These are phyloP conservation scores for Gibbula magus DNA, from an alignment of 2,888 invertebrate species.

Conservation along the genomic window DNA sequence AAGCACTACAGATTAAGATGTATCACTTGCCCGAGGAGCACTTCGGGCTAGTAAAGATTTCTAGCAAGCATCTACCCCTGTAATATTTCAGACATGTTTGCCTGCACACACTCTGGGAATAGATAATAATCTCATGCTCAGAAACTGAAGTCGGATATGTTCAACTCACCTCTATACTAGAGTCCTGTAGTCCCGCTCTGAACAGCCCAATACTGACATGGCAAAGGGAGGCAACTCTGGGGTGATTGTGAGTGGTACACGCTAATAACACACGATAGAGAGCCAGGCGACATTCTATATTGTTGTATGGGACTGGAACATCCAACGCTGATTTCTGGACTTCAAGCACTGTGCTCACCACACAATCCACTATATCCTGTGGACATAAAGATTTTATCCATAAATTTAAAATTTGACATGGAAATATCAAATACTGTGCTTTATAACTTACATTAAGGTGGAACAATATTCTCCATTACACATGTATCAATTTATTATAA, in stretches of 20 bases:
- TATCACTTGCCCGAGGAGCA: too few species aligned
- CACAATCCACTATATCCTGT: constrained; percentile 44
- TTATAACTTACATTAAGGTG: too few species aligned
- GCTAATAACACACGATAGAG: constrained; percentile 47
- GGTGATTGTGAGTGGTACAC: constrained; percentile 40
- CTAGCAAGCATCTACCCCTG: too few species aligned
- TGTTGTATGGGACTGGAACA: constrained; percentile 45
- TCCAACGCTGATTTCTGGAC: constrained; percentile 37
- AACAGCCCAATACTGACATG: constrained; percentile 48
- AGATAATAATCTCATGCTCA: not conserved
- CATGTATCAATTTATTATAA: too few species aligned
- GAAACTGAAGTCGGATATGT: not conserved
- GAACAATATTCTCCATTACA: too few species aligned
- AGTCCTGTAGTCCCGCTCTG: constrained; percentile 40
- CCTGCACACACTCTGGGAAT: too few species aligned
- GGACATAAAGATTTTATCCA: too few species aligned
- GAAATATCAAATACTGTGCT: too few species aligned
- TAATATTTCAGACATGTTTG: too few species aligned
- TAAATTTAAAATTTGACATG: too few species aligned
- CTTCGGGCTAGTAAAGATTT: too few species aligned
- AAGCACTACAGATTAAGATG: too few species aligned
- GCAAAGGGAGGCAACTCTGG: constrained; percentile 42
- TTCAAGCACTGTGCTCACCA: constrained; percentile 36
- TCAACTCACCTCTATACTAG: constrained; percentile 41
- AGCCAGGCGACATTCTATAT: constrained; percentile 35